phyloP scores from a whole-genome alignment of 2,113 vertebrate genomes.

The Eidolon helvum region DNA sequence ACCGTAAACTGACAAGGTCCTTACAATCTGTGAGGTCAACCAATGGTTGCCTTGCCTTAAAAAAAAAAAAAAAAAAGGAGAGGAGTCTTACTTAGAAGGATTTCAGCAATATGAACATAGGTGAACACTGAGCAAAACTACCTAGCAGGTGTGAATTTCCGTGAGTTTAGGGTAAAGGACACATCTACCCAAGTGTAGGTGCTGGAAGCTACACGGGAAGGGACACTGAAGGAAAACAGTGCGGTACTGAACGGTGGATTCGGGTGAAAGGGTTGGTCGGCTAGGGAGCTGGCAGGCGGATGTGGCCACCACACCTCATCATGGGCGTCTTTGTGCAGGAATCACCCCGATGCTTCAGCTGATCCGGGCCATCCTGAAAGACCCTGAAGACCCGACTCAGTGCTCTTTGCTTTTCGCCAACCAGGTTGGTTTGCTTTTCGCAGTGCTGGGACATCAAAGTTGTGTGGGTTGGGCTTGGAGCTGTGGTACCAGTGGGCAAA shows the following conservation, averaged over 20 bases:
- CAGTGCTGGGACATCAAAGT: neutral
- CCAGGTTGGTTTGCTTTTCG: slow-evolving; percentile 79
- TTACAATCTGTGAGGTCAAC: no score
- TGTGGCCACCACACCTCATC: neutral
- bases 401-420: slow-evolving; percentile 87
- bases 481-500: fast-evolving
- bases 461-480: neutral
- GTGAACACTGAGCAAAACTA: neutral
- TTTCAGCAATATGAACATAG: neutral
- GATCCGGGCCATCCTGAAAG: slow-evolving; percentile 82
- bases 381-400: slow-evolving; percentile 80
- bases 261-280: neutral
- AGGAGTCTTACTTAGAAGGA: neutral
- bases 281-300: neutral
- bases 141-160: neutral
- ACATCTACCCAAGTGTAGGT: neutral
- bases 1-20: no score
- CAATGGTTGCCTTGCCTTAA: no score
- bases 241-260: neutral
- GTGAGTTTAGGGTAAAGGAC: neutral
- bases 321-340: slow-evolving; percentile 65
- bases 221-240: neutral
- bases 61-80: no score
- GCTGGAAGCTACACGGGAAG: neutral
- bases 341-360: slow-evolving; percentile 86